phyloP scores from a whole-genome alignment of 2,113 vertebrate genomes.

The Boleophthalmus pectinirostris region DNA sequence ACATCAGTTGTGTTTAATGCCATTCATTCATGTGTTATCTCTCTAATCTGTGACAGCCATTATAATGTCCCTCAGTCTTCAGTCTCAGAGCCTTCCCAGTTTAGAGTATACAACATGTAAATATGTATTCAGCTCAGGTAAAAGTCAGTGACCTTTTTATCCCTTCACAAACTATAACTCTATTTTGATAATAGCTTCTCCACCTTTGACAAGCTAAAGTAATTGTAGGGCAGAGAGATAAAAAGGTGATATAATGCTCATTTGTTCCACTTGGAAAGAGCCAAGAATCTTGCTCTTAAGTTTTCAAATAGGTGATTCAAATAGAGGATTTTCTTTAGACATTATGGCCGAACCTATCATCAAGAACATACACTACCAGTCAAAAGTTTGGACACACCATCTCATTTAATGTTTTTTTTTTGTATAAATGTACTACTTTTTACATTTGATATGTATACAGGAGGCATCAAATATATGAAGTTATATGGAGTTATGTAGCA shows the following conservation, averaged over 20 bases:
- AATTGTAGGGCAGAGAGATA: neutral
- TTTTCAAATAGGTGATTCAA: neutral
- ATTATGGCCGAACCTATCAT: neutral
- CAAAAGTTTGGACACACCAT: too few relatives aligned
- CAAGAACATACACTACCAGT: too few relatives aligned
- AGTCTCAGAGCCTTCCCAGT: neutral
- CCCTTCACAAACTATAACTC: slow-evolving; percentile 4
- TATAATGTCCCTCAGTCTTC: neutral
- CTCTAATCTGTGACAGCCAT: slow-evolving; percentile 18
- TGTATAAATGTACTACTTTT: too few relatives aligned
- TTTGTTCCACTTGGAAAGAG: slow-evolving; percentile 9
- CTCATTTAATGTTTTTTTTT: too few relatives aligned
- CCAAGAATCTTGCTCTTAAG: neutral
- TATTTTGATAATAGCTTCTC: slow-evolving; percentile 14
- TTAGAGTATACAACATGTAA: neutral
- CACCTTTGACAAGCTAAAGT: neutral
- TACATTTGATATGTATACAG: too few relatives aligned
- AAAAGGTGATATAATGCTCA: slow-evolving; percentile 14
- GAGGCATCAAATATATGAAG: too few relatives aligned
- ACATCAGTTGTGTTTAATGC: too few relatives aligned
- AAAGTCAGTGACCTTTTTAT: slow-evolving; percentile 12
- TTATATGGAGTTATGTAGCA: too few relatives aligned
- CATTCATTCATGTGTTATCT: too few relatives aligned
- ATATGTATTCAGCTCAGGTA: neutral
- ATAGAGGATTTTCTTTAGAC: neutral